A percentile compares a stretch with the other conserved stretches of the same genome.
Evolutionary conservation across 53 echinoderm and acorn worm genomes (phyloP).

Genomic region (Patiria pectinifera): DNA sequence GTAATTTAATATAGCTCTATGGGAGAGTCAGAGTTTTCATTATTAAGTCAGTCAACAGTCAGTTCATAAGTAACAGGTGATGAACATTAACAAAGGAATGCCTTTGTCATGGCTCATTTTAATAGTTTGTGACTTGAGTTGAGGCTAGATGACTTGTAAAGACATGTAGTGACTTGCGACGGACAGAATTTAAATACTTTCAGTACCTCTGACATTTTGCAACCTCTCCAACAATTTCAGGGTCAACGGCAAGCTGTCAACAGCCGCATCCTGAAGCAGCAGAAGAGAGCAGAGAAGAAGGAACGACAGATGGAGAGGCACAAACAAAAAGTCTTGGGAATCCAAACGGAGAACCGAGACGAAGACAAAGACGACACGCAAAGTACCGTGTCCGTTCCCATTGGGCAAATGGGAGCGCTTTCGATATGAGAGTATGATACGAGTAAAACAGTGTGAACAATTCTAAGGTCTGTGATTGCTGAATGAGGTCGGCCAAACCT

Average conservation of each 20-base stretch:
- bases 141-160: too few relatives aligned
- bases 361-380: slow-evolving; percentile 55
- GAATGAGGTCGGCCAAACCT: background rate
- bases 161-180: too few relatives aligned
- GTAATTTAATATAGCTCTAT: too few relatives aligned
- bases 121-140: too few relatives aligned
- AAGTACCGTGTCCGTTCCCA: slow-evolving; percentile 64
- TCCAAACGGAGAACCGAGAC: slow-evolving; percentile 50
- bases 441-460: background rate
- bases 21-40: too few relatives aligned
- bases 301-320: slow-evolving; percentile 85
- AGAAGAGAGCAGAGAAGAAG: slow-evolving; percentile 81
- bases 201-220: background rate
- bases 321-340: slow-evolving; percentile 76
- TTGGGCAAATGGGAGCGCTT: slow-evolving; percentile 82
- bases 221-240: slow-evolving; percentile 9
- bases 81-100: too few relatives aligned
- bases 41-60: too few relatives aligned
- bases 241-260: slow-evolving; percentile 42
- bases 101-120: too few relatives aligned
- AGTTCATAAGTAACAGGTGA: too few relatives aligned
- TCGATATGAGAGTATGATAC: slow-evolving; percentile 63
- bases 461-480: background rate
- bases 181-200: background rate
- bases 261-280: slow-evolving; percentile 63